Base-by-base conservation (phyloP, 92 coral and sea anemone genomes). In the Phenganax subtilis region DNA sequence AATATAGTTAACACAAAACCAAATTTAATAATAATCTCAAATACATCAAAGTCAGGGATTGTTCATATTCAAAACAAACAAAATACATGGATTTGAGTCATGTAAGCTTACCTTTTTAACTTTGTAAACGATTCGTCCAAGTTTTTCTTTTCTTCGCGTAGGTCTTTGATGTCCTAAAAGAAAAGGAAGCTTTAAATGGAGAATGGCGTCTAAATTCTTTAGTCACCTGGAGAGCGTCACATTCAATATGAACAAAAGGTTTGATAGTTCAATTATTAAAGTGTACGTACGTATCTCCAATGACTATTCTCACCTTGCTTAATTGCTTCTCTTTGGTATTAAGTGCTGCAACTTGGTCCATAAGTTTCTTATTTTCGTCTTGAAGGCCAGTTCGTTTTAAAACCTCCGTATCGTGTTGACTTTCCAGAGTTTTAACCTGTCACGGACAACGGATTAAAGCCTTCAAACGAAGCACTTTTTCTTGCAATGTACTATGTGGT, bases 101-200 rank as follows among this genome's bases (percentile, higher is more conserved):
- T 37, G 47, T 5, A 37, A 52, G 30, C 85, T 62, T 78, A 94
- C 98, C 97, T 93, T 86, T 90, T 94, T 14, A 94, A 83, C 79
- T 85, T 94, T 10, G 98, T 70, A 85, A 90, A 94, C 12, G 96
- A 93, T 66, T 94, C 98, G 68, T 94, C 98, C 82, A 94, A 76
- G 64, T 84, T 93, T 66, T 88, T 92, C 56, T 91, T 89, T 72
- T 94, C 98, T 15, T 94, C 98, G 73, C 86, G 37, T 56, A 94
- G 80, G 71, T 90, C 97, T 37, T 86, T 90, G 51, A 94, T 76
- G 87, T 92, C 97, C 98, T 94, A 69, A 55, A 87, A 67, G 14
- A 28, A 6, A 29, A 55, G 65, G 14, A 28, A 62, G 25, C 25
- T 20, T 20, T 82, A 51, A 12, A 64, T 37, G 15, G 75, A 37